phyloP scores from a whole-genome alignment of 2,113 vertebrate species.

The Calcarius ornatus region DNA sequence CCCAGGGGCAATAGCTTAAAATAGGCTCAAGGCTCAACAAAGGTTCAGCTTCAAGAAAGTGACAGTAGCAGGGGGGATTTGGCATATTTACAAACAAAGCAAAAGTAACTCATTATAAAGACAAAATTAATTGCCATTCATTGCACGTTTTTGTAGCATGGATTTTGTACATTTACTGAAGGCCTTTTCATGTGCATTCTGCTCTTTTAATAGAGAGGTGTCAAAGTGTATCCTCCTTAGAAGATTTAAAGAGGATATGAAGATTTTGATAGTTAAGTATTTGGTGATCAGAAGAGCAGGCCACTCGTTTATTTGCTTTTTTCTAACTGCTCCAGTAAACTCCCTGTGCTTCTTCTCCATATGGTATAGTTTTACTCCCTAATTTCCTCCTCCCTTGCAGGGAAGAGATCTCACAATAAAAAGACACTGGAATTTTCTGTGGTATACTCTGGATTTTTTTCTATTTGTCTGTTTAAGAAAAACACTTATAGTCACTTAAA shows the following conservation, averaged over 20 bases:
- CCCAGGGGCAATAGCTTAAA: neutral
- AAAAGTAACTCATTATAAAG: neutral
- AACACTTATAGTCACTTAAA: neutral
- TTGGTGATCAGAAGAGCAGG: neutral
- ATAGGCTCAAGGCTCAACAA: neutral
- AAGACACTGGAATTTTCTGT: neutral
- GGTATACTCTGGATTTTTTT: neutral
- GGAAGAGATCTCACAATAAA: neutral
- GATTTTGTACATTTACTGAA: neutral
- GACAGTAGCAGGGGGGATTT: neutral
- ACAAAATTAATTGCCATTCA: neutral
- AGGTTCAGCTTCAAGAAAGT: neutral
- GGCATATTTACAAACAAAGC: neutral
- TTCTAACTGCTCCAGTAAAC: neutral
- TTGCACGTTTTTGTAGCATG: neutral
- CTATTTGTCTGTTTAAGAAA: neutral
- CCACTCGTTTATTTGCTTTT: neutral
- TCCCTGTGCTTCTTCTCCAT: neutral
- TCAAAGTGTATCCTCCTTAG: neutral
- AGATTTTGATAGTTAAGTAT: neutral
- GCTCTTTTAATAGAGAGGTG: neutral
- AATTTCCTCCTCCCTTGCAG: neutral
- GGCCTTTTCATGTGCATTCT: neutral
- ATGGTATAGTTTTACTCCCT: neutral
- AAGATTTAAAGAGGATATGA: neutral